Percentiles rank a stretch among this genome's conserved stretches.
These are phyloP conservation scores for Zaprionus capensis DNA, from an alignment of 1,140 invertebrate genomes.

Conservation along the genomic window DNA sequence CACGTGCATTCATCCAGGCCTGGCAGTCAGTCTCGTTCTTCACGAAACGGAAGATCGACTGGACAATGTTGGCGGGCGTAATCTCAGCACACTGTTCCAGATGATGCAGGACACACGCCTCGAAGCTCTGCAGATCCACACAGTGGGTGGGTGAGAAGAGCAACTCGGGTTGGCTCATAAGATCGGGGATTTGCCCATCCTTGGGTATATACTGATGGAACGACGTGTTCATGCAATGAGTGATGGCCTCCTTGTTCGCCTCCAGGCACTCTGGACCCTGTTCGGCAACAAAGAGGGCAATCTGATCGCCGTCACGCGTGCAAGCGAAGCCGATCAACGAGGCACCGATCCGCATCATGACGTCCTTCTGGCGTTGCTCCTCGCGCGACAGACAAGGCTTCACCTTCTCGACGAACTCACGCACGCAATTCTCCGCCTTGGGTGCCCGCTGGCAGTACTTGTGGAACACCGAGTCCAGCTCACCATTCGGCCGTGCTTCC, in stretches of 20 bases:
- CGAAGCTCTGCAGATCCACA: slow-evolving; percentile 86
- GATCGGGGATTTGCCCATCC: slow-evolving; percentile 61
- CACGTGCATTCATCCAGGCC: slow-evolving; percentile 61
- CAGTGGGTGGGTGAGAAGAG: slow-evolving; percentile 74
- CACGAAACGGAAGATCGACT: slow-evolving; percentile 90
- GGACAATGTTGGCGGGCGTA: slow-evolving; percentile 91
- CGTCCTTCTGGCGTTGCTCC: slow-evolving; percentile 85
- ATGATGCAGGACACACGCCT: slow-evolving; percentile 87
- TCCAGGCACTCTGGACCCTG: slow-evolving; percentile 90
- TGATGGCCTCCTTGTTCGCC: slow-evolving; percentile 86
- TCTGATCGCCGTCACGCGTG: slow-evolving; percentile 91
- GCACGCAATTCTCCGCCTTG: slow-evolving; percentile 86
- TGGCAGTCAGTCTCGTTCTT: slow-evolving; percentile 89
- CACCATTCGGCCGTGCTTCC: slow-evolving; percentile 86
- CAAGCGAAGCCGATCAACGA: slow-evolving; percentile 89
- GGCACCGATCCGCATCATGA: slow-evolving; percentile 87
- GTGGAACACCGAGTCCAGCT: slow-evolving; percentile 88
- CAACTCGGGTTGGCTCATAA: slow-evolving; percentile 73
- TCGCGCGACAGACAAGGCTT: slow-evolving; percentile 87
- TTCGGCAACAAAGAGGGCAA: slow-evolving; percentile 92
- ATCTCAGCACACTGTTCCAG: slow-evolving; percentile 89
- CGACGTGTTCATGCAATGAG: slow-evolving; percentile 88
- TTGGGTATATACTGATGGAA: slow-evolving; percentile 85
- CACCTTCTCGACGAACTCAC: slow-evolving; percentile 86
- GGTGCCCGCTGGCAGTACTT: slow-evolving; percentile 88